phyloP scores from a whole-genome alignment of 2,797 vertebrate species.

The Schizothorax lantsangensis region DNA sequence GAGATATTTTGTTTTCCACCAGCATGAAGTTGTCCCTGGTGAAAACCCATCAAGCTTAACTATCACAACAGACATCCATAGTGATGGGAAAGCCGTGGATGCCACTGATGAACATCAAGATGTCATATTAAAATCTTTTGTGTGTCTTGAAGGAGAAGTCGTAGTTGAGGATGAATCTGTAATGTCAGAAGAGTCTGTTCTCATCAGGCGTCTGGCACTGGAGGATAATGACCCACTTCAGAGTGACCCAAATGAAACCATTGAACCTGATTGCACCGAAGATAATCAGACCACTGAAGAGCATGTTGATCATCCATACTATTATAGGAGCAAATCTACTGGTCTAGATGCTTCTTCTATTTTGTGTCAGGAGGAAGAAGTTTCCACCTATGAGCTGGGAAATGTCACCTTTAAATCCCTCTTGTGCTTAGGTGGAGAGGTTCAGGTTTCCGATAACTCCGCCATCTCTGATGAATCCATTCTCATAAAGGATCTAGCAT shows the following conservation, averaged over 20 bases:
- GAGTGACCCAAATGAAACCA: slow-evolving; percentile 3
- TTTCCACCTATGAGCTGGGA: slow-evolving; percentile 19
- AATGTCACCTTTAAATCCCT: slow-evolving; percentile 65
- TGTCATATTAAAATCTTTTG: slow-evolving; percentile 28
- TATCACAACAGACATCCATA: background rate
- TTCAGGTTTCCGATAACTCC: slow-evolving; percentile 66
- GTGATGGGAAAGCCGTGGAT: background rate
- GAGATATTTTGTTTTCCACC: background rate
- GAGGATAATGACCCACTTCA: slow-evolving; percentile 19
- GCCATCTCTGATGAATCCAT: slow-evolving; percentile 61
- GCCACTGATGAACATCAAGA: slow-evolving; percentile 19
- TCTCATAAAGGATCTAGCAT: slow-evolving; percentile 51
- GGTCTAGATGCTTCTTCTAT: background rate
- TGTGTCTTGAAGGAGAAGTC: slow-evolving; percentile 54
- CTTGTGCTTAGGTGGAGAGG: slow-evolving; percentile 65
- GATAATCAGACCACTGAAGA: slow-evolving; percentile 10
- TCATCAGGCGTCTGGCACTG: slow-evolving; percentile 52
- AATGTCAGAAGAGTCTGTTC: slow-evolving; percentile 63
- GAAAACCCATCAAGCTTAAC: background rate
- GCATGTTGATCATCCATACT: slow-evolving; percentile 36
- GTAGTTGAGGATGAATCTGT: slow-evolving; percentile 62
- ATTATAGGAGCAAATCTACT: background rate
- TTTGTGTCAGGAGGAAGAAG: slow-evolving; percentile 52
- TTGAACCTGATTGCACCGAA: background rate
- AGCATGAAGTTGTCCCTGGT: slow-evolving; percentile 1